Conservation (phyloP, 2,113 vertebrate genomes). For the Diphyllodes magnificus region DNA sequence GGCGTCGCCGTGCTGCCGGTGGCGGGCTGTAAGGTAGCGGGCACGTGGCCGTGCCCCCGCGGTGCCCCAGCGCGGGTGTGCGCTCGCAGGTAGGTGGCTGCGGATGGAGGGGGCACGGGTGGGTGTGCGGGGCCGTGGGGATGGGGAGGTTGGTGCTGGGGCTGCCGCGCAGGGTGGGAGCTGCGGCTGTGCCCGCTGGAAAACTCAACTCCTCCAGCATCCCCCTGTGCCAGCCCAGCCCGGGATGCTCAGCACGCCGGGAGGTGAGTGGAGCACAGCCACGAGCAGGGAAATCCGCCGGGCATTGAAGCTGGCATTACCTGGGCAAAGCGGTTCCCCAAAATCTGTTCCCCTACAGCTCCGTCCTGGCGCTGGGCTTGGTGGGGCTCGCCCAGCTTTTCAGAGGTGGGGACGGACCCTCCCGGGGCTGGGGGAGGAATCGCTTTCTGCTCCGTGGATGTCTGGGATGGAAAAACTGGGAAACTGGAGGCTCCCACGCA, state of each 20-base stretch:
- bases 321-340: neutral
- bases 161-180: rapidly evolving
- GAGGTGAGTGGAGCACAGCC: rapidly evolving
- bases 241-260: rapidly evolving
- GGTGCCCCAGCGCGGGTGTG: neutral
- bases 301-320: rapidly evolving
- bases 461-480: neutral
- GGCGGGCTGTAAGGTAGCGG: neutral
- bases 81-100: neutral
- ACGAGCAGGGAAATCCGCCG: rapidly evolving
- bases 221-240: neutral
- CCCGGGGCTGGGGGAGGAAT: neutral
- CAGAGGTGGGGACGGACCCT: neutral
- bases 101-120: rapidly evolving
- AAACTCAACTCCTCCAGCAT: rapidly evolving
- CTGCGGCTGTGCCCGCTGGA: neutral
- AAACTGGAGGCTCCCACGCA: neutral
- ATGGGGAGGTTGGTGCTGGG: neutral
- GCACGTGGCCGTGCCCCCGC: neutral
- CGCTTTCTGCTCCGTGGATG: neutral
- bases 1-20: neutral
- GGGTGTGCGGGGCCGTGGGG: rapidly evolving
- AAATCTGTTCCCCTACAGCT: neutral
- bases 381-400: neutral
- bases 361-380: rapidly evolving